Base-by-base conservation (phyloP, 2,113 vertebrate genomes). In the Osmerus eperlanus region DNA sequence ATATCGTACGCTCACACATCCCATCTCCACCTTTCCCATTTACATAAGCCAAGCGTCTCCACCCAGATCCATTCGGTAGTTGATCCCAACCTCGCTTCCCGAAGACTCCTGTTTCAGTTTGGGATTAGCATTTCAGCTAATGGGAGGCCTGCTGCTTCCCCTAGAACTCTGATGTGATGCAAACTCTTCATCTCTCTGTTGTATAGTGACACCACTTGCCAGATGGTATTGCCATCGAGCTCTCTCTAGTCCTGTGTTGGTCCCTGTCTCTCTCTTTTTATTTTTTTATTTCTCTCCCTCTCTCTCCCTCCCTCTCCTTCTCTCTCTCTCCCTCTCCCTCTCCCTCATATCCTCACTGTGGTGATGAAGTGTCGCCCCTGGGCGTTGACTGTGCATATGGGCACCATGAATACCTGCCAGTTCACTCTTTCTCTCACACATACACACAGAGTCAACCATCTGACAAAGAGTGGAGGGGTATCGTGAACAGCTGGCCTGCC, bases 91-190 rank as follows among this genome's bases (percentile, higher is more conserved):
- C 13, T 28, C 60, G 3, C 19, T 29, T 23, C 60, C 6, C n/a
- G 25, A n/a, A 15, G n/a, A 51, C 32, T 19, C 84, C 74, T 85
- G 84, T 88, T 86, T 86, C 85, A 79, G 74, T 63, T 84, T 84
- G 76, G 79, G 78, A 86, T 89, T 87, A 85, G 82, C 67, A 77
- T 74, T 78, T 78, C 82, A 79, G 81, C 76, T 84, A 86, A 87
- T 86, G 70, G 82, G 80, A 80, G 73, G 65, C 73, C 75, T 73
- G 74, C 74, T 75, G 77, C 75, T 66, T 68, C 67, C 72, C 82
- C 82, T 81, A 69, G 80, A 78, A 80, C 41, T 70, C 83, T 78
- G 82, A 76, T 70, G 25, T 67, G 72, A 83, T 84, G 78, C 68
- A 83, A 82, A 1, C 82, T 78, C 72, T 87, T 72, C 75, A 85